Conservation (phyloP, 2,888 invertebrate genomes). For the Caradrina clavipalpis region DNA sequence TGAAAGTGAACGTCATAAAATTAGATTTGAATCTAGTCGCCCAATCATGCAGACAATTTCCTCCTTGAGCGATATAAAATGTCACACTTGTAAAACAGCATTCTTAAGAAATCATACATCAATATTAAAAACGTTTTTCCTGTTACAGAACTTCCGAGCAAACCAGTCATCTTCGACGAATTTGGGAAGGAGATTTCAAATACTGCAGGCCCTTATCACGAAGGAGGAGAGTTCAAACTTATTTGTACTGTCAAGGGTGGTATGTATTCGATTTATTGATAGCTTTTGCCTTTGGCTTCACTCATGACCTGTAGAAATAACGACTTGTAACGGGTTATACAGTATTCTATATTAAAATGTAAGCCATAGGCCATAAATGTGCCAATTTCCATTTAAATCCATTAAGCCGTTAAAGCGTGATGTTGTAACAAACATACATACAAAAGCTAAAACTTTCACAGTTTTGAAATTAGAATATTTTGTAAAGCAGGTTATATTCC, state of each 20-base stretch:
- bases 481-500: neutral
- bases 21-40: too few relatives aligned
- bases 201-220: constrained; percentile 94
- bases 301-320: neutral
- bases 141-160: constrained; percentile 93
- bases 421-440: neutral
- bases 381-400: neutral
- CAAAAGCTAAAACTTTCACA: too few relatives aligned
- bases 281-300: neutral
- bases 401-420: too few relatives aligned
- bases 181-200: constrained; percentile 92
- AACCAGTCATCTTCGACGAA: constrained; percentile 94
- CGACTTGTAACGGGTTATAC: too few relatives aligned
- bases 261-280: constrained; percentile 75
- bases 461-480: neutral
- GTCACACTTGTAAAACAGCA: constrained; percentile 4
- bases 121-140: constrained; percentile 61
- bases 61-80: constrained; percentile 4
- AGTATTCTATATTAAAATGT: neutral
- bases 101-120: constrained; percentile 15
- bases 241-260: constrained; percentile 94
- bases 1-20: too few relatives aligned
- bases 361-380: neutral
- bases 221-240: constrained; percentile 93
- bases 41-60: neutral